These are phyloP conservation scores for Byasa hedistus DNA, from an alignment of 2,888 invertebrate genomes.

Conservation along the genomic window DNA sequence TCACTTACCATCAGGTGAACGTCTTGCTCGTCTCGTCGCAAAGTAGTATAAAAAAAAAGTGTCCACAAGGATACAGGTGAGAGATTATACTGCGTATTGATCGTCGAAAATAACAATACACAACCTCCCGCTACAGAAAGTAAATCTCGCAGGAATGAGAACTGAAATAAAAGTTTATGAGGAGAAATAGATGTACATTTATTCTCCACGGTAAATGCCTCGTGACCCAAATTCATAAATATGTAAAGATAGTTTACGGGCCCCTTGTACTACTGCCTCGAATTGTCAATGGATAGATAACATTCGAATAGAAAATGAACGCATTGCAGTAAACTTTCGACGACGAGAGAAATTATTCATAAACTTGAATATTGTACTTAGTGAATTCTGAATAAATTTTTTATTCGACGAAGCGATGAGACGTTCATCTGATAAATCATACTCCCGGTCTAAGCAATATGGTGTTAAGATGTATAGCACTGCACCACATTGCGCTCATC, in stretches of 20 bases:
- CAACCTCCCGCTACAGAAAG: background rate
- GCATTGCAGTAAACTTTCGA: slow-evolving; percentile 39
- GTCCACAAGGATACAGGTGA: no score
- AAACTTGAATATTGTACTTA: background rate
- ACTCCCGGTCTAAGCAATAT: no score
- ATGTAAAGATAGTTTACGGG: slow-evolving; percentile 22
- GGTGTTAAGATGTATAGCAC: no score
- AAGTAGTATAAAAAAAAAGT: no score
- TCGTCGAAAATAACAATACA: background rate
- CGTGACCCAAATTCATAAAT: slow-evolving; percentile 25
- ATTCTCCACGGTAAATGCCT: background rate
- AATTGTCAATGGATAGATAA: slow-evolving; percentile 23
- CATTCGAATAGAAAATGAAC: slow-evolving; percentile 35
- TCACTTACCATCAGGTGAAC: no score
- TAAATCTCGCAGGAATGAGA: background rate
- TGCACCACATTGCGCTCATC: no score
- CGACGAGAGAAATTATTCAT: slow-evolving; percentile 2
- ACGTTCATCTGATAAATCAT: no score
- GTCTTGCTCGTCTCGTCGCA: no score
- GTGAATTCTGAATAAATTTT: background rate
- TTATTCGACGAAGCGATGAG: background rate
- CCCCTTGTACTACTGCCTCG: slow-evolving; percentile 23
- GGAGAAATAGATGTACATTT: background rate
- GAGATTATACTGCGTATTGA: background rate
- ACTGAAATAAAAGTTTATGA: slow-evolving; percentile 1